Percentiles rank a stretch among this genome's conserved stretches.
phyloP scores from a whole-genome alignment of 2,797 vertebrate genomes.

The Xenops minutus region DNA sequence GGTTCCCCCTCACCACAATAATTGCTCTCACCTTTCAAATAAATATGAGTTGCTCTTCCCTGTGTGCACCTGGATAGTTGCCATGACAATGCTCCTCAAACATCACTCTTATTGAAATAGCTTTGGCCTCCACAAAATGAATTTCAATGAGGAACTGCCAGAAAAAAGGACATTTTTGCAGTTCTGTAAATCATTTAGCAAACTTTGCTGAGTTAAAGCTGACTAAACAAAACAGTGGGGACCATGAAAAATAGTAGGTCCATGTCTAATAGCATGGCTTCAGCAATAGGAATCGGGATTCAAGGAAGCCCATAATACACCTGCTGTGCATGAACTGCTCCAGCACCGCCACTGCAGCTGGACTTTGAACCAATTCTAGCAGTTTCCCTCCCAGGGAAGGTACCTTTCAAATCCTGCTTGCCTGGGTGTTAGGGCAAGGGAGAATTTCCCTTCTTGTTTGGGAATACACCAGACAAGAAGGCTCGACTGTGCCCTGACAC shows the following conservation, averaged over 20 bases:
- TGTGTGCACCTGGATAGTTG: constrained; percentile 53
- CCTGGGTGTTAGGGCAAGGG: neutral
- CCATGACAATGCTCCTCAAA: constrained; percentile 69
- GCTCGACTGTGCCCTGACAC: neutral
- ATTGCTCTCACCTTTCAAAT: constrained; percentile 61
- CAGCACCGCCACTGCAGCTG: accelerated
- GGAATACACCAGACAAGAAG: neutral
- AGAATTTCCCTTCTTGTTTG: neutral
- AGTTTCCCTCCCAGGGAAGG: neutral
- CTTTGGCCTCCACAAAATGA: constrained; percentile 32
- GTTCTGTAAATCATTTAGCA: constrained; percentile 41
- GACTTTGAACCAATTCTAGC: neutral
- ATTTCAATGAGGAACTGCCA: constrained; percentile 51
- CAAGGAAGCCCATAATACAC: neutral
- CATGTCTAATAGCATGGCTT: neutral
- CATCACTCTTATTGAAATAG: constrained; percentile 28
- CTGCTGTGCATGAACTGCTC: neutral
- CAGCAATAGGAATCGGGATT: neutral
- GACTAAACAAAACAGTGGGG: neutral
- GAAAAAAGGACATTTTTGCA: neutral
- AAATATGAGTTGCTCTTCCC: constrained; percentile 15
- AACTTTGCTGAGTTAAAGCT: constrained; percentile 2
- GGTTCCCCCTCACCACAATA: constrained; percentile 12
- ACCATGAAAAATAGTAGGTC: neutral
- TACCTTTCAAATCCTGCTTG: neutral